phyloP scores from a whole-genome alignment of 2,113 vertebrate species.

The Apaloderma vittatum region DNA sequence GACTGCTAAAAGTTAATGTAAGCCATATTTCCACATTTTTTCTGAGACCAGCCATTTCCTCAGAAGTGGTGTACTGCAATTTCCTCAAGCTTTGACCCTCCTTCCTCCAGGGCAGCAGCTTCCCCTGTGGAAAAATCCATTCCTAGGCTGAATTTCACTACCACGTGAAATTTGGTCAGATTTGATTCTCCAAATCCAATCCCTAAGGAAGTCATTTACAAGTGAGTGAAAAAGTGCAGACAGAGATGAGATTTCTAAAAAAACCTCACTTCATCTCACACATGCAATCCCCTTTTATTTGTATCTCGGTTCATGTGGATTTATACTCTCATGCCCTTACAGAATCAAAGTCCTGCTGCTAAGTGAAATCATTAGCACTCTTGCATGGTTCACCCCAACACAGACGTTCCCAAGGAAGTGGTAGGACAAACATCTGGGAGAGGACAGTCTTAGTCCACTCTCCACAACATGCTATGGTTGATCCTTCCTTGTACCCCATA shows the following conservation, averaged over 20 bases:
- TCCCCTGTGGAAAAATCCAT: neutral
- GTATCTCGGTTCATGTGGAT: neutral
- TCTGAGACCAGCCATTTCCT: neutral
- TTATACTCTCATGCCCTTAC: neutral
- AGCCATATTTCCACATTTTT: slow-evolving; percentile 8
- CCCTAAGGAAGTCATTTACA: neutral
- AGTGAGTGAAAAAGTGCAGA: neutral
- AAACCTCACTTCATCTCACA: neutral
- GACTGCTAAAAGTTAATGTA: neutral
- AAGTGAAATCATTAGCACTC: neutral
- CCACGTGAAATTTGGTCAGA: neutral
- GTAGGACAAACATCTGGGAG: neutral
- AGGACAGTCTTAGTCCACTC: neutral
- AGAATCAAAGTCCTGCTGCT: neutral
- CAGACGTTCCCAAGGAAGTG: neutral
- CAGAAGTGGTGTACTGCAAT: neutral
- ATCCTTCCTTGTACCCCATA: neutral
- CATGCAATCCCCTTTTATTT: neutral
- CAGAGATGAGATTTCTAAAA: neutral
- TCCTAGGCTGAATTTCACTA: neutral
- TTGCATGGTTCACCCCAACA: neutral
- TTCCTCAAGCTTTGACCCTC: neutral
- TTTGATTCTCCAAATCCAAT: neutral
- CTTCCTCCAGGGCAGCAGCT: neutral
- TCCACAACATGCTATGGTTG: neutral